phyloP scores from a whole-genome alignment of 2,113 vertebrate species.

The Dasypus novemcinctus region DNA sequence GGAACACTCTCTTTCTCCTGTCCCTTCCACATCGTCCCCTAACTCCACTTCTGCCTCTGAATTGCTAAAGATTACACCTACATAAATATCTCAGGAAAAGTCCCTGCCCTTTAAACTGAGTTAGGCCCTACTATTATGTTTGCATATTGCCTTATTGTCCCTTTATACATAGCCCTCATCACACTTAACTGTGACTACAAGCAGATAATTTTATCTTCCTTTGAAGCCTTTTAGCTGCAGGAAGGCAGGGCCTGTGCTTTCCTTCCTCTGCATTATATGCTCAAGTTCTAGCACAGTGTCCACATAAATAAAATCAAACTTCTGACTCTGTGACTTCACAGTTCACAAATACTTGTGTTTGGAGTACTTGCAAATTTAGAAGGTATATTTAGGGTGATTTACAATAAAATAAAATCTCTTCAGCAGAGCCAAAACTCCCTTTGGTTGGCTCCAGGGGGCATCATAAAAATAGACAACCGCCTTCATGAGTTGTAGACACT shows the following conservation, averaged over 20 bases:
- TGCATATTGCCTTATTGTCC: neutral
- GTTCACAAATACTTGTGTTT: neutral
- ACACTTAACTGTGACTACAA: neutral
- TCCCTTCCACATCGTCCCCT: neutral
- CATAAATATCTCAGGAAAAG: neutral
- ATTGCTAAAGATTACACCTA: neutral
- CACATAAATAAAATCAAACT: neutral
- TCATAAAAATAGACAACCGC: neutral
- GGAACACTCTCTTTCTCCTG: neutral
- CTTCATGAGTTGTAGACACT: neutral
- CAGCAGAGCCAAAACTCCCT: slow-evolving; percentile 32
- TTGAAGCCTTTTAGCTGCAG: neutral
- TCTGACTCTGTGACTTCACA: neutral
- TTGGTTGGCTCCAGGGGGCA: neutral
- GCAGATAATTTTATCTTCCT: neutral
- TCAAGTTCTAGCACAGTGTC: neutral
- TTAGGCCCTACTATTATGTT: neutral
- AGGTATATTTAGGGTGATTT: neutral
- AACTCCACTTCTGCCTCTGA: neutral
- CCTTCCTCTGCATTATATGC: neutral
- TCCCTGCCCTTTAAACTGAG: neutral
- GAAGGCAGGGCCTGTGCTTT: neutral
- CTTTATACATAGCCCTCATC: neutral
- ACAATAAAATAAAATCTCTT: slow-evolving; percentile 20
- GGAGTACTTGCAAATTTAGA: neutral